Evolutionary conservation across 2,888 invertebrate species (phyloP).

Genomic region (Euclidia mi): DNA sequence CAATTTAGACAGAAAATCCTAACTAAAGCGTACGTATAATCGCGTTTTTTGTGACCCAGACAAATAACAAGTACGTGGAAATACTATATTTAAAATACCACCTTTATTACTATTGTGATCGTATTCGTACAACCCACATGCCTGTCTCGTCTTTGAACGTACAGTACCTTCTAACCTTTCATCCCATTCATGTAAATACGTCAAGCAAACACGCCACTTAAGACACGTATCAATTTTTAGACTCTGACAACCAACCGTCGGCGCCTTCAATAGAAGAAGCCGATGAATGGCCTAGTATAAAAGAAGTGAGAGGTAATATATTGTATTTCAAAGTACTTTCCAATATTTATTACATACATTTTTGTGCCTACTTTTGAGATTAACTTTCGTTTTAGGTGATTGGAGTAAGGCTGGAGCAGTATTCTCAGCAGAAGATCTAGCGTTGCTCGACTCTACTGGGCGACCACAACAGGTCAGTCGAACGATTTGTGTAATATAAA

Average conservation of each 20-base stretch:
- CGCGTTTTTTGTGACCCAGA: no score
- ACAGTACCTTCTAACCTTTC: background rate
- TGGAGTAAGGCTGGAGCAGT: constrained; percentile 86
- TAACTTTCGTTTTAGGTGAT: constrained; percentile 66
- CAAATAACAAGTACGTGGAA: no score
- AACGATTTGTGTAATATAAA: no score
- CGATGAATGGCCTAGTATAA: constrained; percentile 86
- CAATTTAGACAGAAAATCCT: no score
- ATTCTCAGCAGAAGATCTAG: constrained; percentile 86
- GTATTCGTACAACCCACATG: background rate
- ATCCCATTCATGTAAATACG: background rate
- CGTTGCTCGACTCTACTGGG: constrained; percentile 82
- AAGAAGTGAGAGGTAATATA: constrained; percentile 82
- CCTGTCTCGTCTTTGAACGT: background rate
- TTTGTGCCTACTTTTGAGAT: no score
- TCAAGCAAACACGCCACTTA: background rate
- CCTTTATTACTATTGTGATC: no score
- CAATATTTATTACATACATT: no score
- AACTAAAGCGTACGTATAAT: no score
- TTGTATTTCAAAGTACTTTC: background rate
- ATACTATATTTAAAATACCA: no score
- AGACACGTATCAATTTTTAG: constrained; percentile 54
- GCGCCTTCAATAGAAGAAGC: constrained; percentile 72
- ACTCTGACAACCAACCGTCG: constrained; percentile 75
- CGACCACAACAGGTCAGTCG: constrained; percentile 74